A percentile compares a stretch with the other conserved stretches of the same genome.
Conservation (phyloP, 2,113 vertebrate genomes). For the Leptobrachium leishanense region DNA sequence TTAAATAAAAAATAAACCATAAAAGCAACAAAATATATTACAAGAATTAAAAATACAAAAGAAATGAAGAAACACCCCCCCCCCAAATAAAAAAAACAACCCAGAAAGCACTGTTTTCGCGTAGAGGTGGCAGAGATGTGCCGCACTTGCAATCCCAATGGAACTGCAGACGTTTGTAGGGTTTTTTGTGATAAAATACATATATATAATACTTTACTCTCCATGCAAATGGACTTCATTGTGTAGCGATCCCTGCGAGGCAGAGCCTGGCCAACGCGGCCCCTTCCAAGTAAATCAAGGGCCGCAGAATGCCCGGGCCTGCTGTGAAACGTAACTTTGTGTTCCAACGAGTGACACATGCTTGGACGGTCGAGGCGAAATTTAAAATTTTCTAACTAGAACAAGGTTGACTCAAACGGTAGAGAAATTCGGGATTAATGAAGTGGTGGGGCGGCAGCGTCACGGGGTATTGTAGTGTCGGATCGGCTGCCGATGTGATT, state of each 20-base stretch:
- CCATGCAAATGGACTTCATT: background rate
- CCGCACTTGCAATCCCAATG: background rate
- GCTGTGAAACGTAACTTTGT: background rate
- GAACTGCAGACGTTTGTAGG: background rate
- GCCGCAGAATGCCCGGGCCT: no score
- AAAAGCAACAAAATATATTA: slow-evolving; percentile 84
- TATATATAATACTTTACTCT: background rate
- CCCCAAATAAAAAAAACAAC: slow-evolving; percentile 60
- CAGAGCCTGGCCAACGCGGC: background rate
- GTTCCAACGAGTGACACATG: background rate
- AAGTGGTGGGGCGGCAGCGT: background rate
- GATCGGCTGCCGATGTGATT: background rate
- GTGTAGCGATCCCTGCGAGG: slow-evolving; percentile 8
- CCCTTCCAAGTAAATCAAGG: background rate
- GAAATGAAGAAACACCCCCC: background rate
- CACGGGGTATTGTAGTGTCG: background rate
- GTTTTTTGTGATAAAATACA: background rate
- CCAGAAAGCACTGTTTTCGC: slow-evolving; percentile 61
- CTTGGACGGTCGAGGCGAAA: background rate
- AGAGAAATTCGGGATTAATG: no score
- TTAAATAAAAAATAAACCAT: slow-evolving; percentile 79
- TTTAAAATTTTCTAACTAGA: background rate
- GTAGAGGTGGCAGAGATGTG: slow-evolving; percentile 18
- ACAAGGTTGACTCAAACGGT: background rate
- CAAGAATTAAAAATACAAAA: slow-evolving; percentile 73